These are phyloP conservation scores for Oenanthe melanoleuca DNA, from an alignment of 2,113 vertebrate genomes.

Conservation along the genomic window DNA sequence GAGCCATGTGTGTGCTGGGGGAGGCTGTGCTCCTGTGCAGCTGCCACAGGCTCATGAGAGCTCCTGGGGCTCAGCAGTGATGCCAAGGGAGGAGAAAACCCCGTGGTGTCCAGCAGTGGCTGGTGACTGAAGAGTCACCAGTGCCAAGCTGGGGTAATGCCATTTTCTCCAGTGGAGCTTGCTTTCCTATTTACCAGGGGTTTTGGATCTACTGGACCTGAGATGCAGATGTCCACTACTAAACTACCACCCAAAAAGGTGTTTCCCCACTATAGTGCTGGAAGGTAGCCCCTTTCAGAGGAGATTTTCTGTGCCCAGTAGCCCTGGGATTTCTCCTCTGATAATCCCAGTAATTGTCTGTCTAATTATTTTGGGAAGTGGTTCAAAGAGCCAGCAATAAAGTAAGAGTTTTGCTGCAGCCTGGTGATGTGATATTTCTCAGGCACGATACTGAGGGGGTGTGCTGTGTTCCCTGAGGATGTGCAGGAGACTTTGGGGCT, in stretches of 20 bases:
- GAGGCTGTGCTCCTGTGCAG: background rate
- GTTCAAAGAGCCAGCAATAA: background rate
- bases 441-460: background rate
- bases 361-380: background rate
- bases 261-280: background rate
- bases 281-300: background rate
- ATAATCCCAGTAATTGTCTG: background rate
- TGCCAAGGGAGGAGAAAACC: background rate
- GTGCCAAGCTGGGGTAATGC: background rate
- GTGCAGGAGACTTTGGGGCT: background rate
- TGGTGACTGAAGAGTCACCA: background rate
- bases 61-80: background rate
- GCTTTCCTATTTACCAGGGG: background rate
- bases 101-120: background rate
- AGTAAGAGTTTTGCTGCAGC: background rate
- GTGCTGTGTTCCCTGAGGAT: background rate
- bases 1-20: rapidly evolving
- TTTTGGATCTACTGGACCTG: background rate
- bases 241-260: background rate
- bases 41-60: rapidly evolving
- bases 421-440: background rate
- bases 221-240: background rate
- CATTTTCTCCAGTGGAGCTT: background rate
- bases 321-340: background rate
- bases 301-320: background rate